phyloP scores from a whole-genome alignment of 2,113 vertebrate species.

The Tiliqua scincoides region DNA sequence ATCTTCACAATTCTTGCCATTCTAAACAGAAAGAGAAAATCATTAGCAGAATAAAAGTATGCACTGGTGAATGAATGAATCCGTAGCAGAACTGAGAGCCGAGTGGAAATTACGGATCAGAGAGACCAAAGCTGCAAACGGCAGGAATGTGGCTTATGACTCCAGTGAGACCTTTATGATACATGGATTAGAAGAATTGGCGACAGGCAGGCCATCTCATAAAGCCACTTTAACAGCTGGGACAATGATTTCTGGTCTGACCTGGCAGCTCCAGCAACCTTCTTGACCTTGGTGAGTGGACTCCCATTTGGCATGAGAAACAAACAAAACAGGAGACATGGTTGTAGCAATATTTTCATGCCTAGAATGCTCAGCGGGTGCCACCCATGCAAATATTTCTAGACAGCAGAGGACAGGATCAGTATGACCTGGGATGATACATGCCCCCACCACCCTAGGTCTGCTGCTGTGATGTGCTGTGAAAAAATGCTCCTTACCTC shows the following conservation, averaged over 20 bases:
- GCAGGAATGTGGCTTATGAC: neutral
- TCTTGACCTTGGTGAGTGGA: neutral
- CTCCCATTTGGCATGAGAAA: neutral
- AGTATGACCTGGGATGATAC: too few species aligned
- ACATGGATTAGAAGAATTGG: neutral
- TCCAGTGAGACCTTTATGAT: neutral
- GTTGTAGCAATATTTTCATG: neutral
- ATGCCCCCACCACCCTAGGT: too few species aligned
- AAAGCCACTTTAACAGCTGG: neutral
- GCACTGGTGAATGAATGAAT: neutral
- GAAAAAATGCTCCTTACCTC: too few species aligned
- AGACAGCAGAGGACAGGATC: neutral
- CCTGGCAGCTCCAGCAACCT: neutral
- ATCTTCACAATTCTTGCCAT: conserved; percentile 40
- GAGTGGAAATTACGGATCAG: neutral
- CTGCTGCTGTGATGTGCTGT: too few species aligned
- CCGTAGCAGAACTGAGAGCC: neutral
- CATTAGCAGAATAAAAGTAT: conserved; percentile 17
- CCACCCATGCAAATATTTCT: too few species aligned
- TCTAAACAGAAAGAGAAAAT: conserved; percentile 23
- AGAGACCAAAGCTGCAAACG: neutral
- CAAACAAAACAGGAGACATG: neutral
- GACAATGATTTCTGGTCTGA: neutral
- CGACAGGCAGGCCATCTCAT: neutral
- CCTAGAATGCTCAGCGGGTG: neutral